Evolutionary conservation across 2,797 vertebrate species (phyloP), one percentile per base, ranked within the genome.

Genomic region (Myioborus miniatus): DNA sequence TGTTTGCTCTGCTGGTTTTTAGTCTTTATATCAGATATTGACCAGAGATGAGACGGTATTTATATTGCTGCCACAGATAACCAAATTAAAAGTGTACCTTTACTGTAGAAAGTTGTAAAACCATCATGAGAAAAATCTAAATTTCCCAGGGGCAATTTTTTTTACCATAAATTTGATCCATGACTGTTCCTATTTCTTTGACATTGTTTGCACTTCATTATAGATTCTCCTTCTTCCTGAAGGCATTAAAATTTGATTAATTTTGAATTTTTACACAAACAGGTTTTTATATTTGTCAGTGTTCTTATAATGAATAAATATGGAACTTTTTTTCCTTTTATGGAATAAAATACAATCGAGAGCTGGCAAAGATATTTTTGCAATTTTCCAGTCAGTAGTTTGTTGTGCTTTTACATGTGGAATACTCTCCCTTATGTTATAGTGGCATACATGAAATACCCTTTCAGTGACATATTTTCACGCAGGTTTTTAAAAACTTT

Each of bases 211-310:
- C 46, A 68, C 41, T 60, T 60, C 19, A 55, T 81, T 96, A 83
- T 37, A 65, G 62, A 83, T 83, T 85, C 50, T 67, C 13, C 83
- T 74, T 84, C 13, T 30, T 27, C 55, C 34, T 3, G 8, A 15
- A 85, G 87, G 70, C 43, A 92, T 84, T 37, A 90, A 75, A 74
- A 95, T 76, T 60, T 92, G 79, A 94, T 96, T 89, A 89, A 94
- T 95, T 96, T 92, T 92, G 39, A 90, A 82, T 72, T 96, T 94
- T 58, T 90, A 12, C 44, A 47, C 46, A 81, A 91, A 83, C 14
- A 76, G 32, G 34, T 89, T 69, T 71, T 94, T 87, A 70, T 84
- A 70, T 94, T 83, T 93, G 30, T 89, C 69, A 81, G 43, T 62
- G 18, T 49, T 63, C 67, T 75, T 95, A 62, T 89, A 26, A 60